Percentiles rank a stretch among this genome's conserved stretches.
Conservation (phyloP, 2,888 invertebrate genomes). For the Pyrochroa serraticornis region DNA sequence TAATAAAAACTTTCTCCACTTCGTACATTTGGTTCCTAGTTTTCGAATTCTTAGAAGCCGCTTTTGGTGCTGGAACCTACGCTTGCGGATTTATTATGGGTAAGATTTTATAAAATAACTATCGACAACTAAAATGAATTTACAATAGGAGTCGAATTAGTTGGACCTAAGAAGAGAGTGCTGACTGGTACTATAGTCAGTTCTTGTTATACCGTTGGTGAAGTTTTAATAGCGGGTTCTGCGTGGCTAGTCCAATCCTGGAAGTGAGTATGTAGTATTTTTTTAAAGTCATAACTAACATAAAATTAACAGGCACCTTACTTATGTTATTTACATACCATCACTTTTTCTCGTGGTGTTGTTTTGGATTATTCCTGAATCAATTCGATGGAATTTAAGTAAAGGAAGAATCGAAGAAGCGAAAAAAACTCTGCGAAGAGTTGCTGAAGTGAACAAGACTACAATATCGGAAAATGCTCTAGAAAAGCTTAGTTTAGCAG, state of each 20-base stretch:
- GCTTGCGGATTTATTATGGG: conserved; percentile 77
- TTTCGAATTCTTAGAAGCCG: conserved; percentile 75
- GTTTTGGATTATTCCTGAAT: conserved; percentile 73
- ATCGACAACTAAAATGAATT: background rate
- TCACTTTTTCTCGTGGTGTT: conserved; percentile 71
- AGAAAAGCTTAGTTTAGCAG: conserved; percentile 40
- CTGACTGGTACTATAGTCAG: conserved; percentile 74
- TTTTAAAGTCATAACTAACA: conserved; percentile 5
- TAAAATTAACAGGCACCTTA: conserved; percentile 2
- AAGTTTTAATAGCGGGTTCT: conserved; percentile 68
- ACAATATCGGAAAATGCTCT: conserved; percentile 48
- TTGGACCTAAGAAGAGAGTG: conserved; percentile 75
- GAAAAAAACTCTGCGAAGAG: conserved; percentile 64
- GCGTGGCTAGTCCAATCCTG: conserved; percentile 74
- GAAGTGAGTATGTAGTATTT: conserved; percentile 60
- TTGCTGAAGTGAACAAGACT: conserved; percentile 67
- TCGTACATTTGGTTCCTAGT: conserved; percentile 72
- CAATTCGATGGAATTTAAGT: conserved; percentile 76
- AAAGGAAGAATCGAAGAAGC: conserved; percentile 65
- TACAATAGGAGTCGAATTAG: conserved; percentile 72
- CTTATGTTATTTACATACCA: conserved; percentile 58
- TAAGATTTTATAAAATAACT: conserved; percentile 46
- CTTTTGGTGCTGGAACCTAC: conserved; percentile 72
- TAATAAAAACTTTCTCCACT: conserved; percentile 70
- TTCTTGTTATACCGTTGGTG: conserved; percentile 74